Percentiles rank a stretch among this genome's conserved stretches.
phyloP scores from a whole-genome alignment of 2,888 invertebrate genomes.

The Polymixis flavicincta region DNA sequence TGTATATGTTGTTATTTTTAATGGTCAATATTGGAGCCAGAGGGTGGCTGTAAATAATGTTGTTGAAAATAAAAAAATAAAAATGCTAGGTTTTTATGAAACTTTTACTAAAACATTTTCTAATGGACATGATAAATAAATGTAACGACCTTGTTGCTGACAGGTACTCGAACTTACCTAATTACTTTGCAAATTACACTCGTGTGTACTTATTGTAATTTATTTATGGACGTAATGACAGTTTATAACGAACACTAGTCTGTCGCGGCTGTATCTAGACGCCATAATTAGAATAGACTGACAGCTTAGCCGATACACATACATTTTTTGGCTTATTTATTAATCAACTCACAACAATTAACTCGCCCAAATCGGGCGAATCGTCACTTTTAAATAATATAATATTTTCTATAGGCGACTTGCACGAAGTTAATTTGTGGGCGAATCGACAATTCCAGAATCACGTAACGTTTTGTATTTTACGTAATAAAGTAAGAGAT shows the following conservation, averaged over 20 bases:
- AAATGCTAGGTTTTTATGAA: background rate
- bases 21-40: background rate
- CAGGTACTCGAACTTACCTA: conserved; percentile 2
- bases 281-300: background rate
- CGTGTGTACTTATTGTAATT: no score
- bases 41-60: background rate
- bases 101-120: conserved; percentile 1
- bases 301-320: background rate
- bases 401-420: no score
- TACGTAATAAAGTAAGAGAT: no score
- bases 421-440: no score
- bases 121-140: conserved; percentile 13
- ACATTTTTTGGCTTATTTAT: background rate
- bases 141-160: background rate
- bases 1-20: conserved; percentile 22
- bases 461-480: no score
- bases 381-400: no score
- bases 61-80: background rate
- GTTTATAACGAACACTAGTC: background rate
- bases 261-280: background rate
- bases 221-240: background rate
- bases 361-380: no score
- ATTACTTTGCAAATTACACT: conserved; percentile 22
- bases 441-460: no score
- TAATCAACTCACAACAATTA: no score